Conservation (phyloP, 35 echinoderm and acorn worm species). For the Lytechinus variegatus region DNA sequence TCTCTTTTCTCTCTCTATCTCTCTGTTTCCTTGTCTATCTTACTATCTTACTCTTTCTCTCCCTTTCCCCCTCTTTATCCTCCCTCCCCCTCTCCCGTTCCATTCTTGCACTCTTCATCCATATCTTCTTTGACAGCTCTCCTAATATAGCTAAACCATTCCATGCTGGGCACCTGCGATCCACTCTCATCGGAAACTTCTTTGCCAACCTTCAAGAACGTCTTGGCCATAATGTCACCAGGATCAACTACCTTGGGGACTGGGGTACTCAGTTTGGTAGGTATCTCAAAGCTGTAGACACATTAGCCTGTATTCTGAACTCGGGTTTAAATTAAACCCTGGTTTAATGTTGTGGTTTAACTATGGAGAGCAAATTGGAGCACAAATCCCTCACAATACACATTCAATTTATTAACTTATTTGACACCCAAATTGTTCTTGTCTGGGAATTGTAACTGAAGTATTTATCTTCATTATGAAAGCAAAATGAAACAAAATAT, state of each 20-base stretch:
- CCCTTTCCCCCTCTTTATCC: neutral
- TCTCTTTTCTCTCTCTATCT: neutral
- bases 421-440: too few relatives aligned
- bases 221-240: constrained; percentile 82
- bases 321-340: too few relatives aligned
- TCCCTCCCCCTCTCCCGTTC: neutral
- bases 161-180: constrained; percentile 95
- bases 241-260: constrained; percentile 92
- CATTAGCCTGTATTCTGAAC: too few relatives aligned
- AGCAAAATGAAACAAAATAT: too few relatives aligned
- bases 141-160: constrained; percentile 99
- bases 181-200: constrained; percentile 96
- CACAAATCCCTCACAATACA: too few relatives aligned
- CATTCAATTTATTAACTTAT: too few relatives aligned
- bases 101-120: constrained; percentile 17
- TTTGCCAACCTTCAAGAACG: constrained; percentile 78
- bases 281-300: constrained; percentile 46
- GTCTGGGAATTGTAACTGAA: too few relatives aligned
- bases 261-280: constrained; percentile 99
- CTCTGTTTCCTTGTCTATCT: neutral
- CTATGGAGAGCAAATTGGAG: too few relatives aligned
- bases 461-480: too few relatives aligned
- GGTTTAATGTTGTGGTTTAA: too few relatives aligned
- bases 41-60: neutral
- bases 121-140: constrained; percentile 62